phyloP scores from a whole-genome alignment of 1,140 invertebrate genomes.

The Sitophilus oryzae region DNA sequence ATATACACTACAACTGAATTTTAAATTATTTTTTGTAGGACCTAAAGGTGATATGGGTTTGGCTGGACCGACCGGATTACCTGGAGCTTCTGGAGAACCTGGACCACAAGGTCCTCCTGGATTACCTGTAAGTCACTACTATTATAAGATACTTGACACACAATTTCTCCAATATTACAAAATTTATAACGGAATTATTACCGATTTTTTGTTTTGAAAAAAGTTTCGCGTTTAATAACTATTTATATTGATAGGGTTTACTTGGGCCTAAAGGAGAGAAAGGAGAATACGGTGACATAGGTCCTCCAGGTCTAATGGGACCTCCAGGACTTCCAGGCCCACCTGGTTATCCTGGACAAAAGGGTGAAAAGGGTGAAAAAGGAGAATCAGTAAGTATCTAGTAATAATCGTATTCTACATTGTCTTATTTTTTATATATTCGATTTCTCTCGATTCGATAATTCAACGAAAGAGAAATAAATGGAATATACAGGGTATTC shows the following conservation, averaged over 20 bases:
- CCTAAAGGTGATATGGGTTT: slow-evolving; percentile 53
- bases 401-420: slow-evolving; percentile 2
- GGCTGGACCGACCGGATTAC: slow-evolving; percentile 69
- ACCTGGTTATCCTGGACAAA: slow-evolving; percentile 80
- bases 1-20: no score
- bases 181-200: no score
- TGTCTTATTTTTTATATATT: no score
- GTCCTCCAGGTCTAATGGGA: slow-evolving; percentile 79
- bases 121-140: slow-evolving; percentile 54
- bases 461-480: no score
- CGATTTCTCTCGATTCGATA: no score
- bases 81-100: slow-evolving; percentile 74
- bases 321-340: slow-evolving; percentile 62
- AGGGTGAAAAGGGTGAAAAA: slow-evolving; percentile 87
- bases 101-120: slow-evolving; percentile 82
- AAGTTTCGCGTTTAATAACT: no score
- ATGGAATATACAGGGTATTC: no score
- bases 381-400: slow-evolving; percentile 75
- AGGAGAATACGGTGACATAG: slow-evolving; percentile 86
- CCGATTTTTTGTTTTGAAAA: no score
- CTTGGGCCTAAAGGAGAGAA: slow-evolving; percentile 82
- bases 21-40: slow-evolving; percentile 35
- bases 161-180: no score
- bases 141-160: no score
- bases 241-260: slow-evolving; percentile 53